Evolutionary conservation across 2,113 vertebrate species (phyloP).

Genomic region (Hypocryptadius cinnamomeus): DNA sequence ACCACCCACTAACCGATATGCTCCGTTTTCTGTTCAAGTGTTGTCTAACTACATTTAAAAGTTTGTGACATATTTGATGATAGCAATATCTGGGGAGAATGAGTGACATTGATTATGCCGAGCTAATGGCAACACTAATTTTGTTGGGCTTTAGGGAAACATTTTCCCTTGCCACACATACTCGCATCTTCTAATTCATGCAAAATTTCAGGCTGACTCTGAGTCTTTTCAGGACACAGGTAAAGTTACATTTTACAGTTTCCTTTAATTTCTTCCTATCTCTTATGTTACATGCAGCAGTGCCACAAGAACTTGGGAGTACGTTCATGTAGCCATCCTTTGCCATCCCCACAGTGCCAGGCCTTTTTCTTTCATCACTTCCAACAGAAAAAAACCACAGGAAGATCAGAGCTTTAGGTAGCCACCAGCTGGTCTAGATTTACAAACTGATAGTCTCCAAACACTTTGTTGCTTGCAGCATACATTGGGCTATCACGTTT

Average conservation of each 20-base stretch:
- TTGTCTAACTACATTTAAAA: background rate
- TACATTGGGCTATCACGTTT: background rate
- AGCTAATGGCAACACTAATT: background rate
- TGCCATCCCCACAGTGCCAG: background rate
- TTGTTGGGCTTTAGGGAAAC: background rate
- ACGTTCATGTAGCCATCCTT: background rate
- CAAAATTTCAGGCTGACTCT: background rate
- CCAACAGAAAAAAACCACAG: rapidly evolving
- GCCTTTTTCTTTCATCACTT: background rate
- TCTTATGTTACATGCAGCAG: background rate
- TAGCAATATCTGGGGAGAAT: background rate
- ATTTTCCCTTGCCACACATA: background rate
- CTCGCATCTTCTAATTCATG: background rate
- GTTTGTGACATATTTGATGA: background rate
- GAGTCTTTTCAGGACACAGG: background rate
- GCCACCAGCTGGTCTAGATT: background rate
- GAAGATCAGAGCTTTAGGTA: background rate
- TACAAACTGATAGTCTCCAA: background rate
- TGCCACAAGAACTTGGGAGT: background rate
- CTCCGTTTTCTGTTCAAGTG: background rate
- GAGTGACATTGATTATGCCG: background rate
- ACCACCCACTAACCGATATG: background rate
- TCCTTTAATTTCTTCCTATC: background rate
- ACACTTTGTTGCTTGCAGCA: background rate
- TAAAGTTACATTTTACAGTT: background rate